Conservation (phyloP, 1,140 invertebrate species). For the Tetragnatha versicolor region DNA sequence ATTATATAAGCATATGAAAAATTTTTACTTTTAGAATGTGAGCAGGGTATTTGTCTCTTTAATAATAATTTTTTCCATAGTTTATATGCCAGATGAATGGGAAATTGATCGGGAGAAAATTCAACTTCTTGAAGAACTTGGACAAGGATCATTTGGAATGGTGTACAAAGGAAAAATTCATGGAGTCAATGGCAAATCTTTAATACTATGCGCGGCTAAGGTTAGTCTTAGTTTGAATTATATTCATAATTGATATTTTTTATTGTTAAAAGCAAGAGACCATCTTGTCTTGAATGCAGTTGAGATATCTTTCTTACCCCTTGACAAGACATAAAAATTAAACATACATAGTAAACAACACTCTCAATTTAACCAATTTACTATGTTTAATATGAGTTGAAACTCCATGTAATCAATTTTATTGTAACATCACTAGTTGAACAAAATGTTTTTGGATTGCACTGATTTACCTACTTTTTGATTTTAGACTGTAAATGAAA, state of each 20-base stretch:
- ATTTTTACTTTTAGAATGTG: no score
- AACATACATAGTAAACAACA: not conserved
- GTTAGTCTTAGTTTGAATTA: no score
- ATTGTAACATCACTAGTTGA: no score
- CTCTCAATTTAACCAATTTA: no score
- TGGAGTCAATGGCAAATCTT: constrained; percentile 61
- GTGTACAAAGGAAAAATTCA: constrained; percentile 78
- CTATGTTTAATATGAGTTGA: no score
- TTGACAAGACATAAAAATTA: not conserved
- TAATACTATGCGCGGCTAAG: constrained; percentile 87
- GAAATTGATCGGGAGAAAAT: constrained; percentile 88
- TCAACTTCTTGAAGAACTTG: constrained; percentile 79
- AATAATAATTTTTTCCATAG: constrained; percentile 57
- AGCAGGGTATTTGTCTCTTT: no score
- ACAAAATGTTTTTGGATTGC: not conserved
- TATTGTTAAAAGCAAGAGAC: no score
- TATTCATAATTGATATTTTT: no score
- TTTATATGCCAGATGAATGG: constrained; percentile 93
- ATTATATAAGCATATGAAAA: no score
- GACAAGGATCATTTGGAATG: constrained; percentile 97
- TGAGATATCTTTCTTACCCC: no score
- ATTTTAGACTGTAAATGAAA: constrained; percentile 84
- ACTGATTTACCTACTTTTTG: not conserved
- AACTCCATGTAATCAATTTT: no score
- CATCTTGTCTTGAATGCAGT: no score